A percentile compares a stretch with the other conserved stretches of the same genome.
Evolutionary conservation across 1,140 invertebrate genomes (phyloP).

Genomic region (Aphis craccivora): DNA sequence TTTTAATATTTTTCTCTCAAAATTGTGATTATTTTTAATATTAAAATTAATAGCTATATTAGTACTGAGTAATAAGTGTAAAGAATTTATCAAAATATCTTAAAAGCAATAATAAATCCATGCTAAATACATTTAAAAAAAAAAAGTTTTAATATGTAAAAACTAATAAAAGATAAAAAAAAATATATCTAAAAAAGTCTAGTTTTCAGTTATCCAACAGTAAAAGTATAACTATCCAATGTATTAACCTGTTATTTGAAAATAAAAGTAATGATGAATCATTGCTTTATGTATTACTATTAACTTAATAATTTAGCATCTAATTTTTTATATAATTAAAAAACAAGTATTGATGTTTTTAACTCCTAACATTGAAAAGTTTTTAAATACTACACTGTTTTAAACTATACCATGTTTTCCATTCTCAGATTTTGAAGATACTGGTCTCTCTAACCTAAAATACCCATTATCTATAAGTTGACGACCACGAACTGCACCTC

Average conservation of each 20-base stretch:
- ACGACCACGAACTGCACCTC: constrained; percentile 25
- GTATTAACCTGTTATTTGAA: too few relatives aligned
- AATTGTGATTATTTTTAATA: background rate
- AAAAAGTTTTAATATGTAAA: too few relatives aligned
- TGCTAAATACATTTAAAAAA: too few relatives aligned
- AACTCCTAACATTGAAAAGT: background rate
- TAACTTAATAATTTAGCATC: too few relatives aligned
- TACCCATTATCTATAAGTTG: background rate
- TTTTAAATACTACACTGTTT: background rate
- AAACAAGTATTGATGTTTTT: background rate
- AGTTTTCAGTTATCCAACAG: too few relatives aligned
- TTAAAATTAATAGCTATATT: background rate
- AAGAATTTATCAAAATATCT: background rate
- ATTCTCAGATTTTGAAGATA: background rate
- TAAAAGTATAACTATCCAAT: too few relatives aligned
- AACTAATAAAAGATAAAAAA: too few relatives aligned
- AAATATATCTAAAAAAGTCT: too few relatives aligned
- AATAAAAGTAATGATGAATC: too few relatives aligned
- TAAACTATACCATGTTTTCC: constrained; percentile 39
- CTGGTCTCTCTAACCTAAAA: background rate
- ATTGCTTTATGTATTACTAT: too few relatives aligned
- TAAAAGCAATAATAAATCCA: too few relatives aligned
- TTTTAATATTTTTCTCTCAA: background rate
- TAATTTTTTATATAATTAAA: too few relatives aligned
- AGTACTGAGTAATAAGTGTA: background rate